Conservation (phyloP, 2,888 invertebrate species). For the Agrotis segetum region DNA sequence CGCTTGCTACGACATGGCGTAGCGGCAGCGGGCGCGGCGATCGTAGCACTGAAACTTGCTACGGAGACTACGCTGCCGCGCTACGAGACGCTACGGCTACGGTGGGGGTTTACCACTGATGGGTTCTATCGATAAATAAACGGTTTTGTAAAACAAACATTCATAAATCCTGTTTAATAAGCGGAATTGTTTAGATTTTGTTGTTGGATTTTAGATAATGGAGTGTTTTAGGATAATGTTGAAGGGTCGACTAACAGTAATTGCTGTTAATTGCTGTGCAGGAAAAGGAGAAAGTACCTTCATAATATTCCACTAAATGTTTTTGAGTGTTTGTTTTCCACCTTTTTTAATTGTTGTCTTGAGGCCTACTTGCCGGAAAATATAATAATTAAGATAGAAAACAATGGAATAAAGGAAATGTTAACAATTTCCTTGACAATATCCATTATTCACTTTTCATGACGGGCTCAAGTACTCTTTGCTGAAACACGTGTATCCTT, state of each 20-base stretch:
- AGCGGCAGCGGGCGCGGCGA: constrained; percentile 77
- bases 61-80: constrained; percentile 69
- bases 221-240: constrained; percentile 10
- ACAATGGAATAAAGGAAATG: constrained; percentile 18
- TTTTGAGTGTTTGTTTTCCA: background rate
- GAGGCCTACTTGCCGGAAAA: background rate
- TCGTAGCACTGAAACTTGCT: constrained; percentile 80
- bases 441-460: background rate
- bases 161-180: constrained; percentile 43
- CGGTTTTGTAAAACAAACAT: constrained; percentile 48
- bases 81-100: constrained; percentile 64
- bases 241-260: constrained; percentile 5
- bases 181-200: constrained; percentile 34
- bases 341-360: constrained; percentile 7
- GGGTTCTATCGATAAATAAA: constrained; percentile 60
- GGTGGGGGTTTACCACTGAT: constrained; percentile 61
- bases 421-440: background rate
- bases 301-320: background rate
- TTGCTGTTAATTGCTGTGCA: background rate
- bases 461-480: background rate
- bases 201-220: constrained; percentile 17
- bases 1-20: constrained; percentile 70
- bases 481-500: no score
- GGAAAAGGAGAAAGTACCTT: background rate
- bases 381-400: background rate